Conservation (phyloP, 2,888 invertebrate genomes). For the Tetragnatha montana region DNA sequence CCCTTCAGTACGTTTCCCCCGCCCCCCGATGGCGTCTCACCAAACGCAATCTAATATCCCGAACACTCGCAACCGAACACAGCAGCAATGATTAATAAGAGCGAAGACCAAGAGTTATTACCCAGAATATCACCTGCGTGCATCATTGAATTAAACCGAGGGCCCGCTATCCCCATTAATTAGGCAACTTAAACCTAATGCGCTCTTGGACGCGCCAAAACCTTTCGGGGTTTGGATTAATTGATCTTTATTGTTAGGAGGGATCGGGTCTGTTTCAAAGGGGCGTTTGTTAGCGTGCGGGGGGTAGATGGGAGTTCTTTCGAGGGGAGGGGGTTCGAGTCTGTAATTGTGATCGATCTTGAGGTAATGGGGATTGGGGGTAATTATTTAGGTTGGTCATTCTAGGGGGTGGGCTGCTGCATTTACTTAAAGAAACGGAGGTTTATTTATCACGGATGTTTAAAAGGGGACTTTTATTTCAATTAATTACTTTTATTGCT, state of each 20-base stretch:
- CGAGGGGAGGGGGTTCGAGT: background rate
- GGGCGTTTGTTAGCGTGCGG: background rate
- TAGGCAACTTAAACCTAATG: slow-evolving; percentile 34
- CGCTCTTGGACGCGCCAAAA: slow-evolving; percentile 4
- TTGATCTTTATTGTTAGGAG: slow-evolving; percentile 33
- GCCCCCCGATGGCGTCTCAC: background rate
- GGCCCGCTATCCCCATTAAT: slow-evolving; percentile 44
- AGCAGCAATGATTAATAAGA: slow-evolving; percentile 35
- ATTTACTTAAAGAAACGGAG: background rate
- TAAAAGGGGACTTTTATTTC: too few species aligned
- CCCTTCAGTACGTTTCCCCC: background rate
- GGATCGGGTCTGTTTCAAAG: background rate
- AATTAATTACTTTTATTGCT: too few species aligned
- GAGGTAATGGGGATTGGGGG: background rate
- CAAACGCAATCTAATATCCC: background rate
- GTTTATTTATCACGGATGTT: too few species aligned
- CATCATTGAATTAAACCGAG: slow-evolving; percentile 47
- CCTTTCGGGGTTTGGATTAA: slow-evolving; percentile 18
- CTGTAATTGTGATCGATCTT: background rate
- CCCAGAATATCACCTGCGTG: slow-evolving; percentile 19
- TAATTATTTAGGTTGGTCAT: background rate
- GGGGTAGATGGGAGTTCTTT: background rate
- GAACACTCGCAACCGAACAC: background rate
- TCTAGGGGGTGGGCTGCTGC: background rate
- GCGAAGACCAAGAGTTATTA: slow-evolving; percentile 35